phyloP scores from a whole-genome alignment of 1,140 invertebrate species.

The Vanessa atalanta region DNA sequence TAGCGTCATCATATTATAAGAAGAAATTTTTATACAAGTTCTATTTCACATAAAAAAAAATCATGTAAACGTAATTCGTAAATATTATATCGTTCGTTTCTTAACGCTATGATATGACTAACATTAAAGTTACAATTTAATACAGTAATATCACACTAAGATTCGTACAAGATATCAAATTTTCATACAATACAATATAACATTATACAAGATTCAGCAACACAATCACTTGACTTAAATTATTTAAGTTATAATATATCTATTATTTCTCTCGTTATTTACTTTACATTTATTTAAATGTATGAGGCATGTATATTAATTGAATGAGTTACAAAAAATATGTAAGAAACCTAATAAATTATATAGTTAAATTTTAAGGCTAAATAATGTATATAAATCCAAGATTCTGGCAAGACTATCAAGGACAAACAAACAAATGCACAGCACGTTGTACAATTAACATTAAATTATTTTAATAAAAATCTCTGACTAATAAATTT shows the following conservation, averaged over 20 bases:
- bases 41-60: slow-evolving; percentile 7
- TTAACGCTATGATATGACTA: slow-evolving; percentile 63
- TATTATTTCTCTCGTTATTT: slow-evolving; percentile 14
- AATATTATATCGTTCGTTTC: slow-evolving; percentile 14
- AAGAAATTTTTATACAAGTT: neutral
- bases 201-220: neutral
- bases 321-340: neutral
- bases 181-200: slow-evolving; percentile 13
- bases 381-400: neutral
- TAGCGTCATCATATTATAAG: neutral
- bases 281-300: neutral
- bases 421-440: neutral
- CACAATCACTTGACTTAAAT: slow-evolving; percentile 7
- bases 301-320: neutral
- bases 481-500: too few relatives aligned
- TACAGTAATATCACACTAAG: slow-evolving; percentile 51
- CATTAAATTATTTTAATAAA: neutral
- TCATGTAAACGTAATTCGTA: slow-evolving; percentile 24
- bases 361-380: neutral
- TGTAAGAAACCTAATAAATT: neutral
- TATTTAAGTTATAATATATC: slow-evolving; percentile 27
- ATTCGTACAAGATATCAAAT: slow-evolving; percentile 25
- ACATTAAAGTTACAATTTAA: slow-evolving; percentile 36
- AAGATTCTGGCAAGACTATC: neutral
- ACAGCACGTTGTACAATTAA: neutral